These are phyloP conservation scores for Zelostemma sp. DNA, from an alignment of 1,140 invertebrate genomes.

Conservation along the genomic window DNA sequence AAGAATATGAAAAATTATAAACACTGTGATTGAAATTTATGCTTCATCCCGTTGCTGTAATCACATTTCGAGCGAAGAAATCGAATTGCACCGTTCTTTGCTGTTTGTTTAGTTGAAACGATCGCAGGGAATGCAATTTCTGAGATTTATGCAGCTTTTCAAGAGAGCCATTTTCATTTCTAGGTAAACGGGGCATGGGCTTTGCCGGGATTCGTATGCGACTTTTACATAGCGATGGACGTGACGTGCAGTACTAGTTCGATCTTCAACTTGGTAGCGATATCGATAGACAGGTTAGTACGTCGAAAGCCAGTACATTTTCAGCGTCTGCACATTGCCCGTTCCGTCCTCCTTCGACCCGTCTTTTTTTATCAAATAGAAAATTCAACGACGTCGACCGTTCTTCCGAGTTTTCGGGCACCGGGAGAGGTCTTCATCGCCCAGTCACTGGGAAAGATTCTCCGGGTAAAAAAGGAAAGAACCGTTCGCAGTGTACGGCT, in stretches of 20 bases:
- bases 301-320: conserved; percentile 17
- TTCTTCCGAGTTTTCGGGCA: conserved; percentile 33
- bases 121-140: too few relatives aligned
- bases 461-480: conserved; percentile 10
- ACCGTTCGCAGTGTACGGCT: conserved; percentile 22
- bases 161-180: conserved; percentile 55
- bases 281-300: conserved; percentile 96
- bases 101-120: too few relatives aligned
- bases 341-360: conserved; percentile 6
- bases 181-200: conserved; percentile 87
- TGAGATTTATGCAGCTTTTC: background rate
- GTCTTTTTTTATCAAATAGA: conserved; percentile 24
- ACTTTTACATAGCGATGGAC: conserved; percentile 99
- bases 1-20: conserved; percentile 16
- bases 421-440: conserved; percentile 27
- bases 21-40: too few relatives aligned
- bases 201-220: conserved; percentile 91
- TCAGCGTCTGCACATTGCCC: conserved; percentile 2
- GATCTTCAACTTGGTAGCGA: conserved; percentile 98
- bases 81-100: too few relatives aligned
- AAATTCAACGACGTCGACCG: conserved; percentile 25
- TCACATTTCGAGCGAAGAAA: too few relatives aligned
- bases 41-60: too few relatives aligned
- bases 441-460: conserved; percentile 21
- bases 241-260: conserved; percentile 98